Percentiles rank a stretch among this genome's conserved stretches.
These are phyloP conservation scores for Iphiclides podalirius DNA, from an alignment of 2,888 invertebrate genomes.

Conservation along the genomic window DNA sequence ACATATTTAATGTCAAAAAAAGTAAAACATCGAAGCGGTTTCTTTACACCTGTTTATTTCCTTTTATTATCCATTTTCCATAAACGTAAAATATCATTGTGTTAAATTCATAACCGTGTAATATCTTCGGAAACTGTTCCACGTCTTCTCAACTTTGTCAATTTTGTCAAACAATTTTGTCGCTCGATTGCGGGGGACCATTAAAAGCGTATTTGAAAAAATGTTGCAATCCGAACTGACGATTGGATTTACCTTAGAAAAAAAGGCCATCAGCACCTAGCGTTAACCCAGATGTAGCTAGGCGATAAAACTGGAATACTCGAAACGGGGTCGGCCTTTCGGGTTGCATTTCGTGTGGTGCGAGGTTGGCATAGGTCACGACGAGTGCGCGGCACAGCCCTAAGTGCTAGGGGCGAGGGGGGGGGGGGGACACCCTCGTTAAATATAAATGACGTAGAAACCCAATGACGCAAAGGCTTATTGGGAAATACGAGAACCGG, in stretches of 20 bases:
- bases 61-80: no score
- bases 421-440: background rate
- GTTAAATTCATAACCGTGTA: no score
- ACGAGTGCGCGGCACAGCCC: conserved; percentile 22
- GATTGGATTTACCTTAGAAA: background rate
- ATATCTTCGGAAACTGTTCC: no score
- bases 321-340: conserved; percentile 9
- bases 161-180: no score
- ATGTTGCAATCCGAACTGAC: no score
- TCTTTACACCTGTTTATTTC: no score
- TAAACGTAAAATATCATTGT: no score
- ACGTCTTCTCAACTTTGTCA: no score
- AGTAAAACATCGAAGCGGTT: no score
- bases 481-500: no score
- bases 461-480: conserved; percentile 18
- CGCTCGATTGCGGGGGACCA: background rate
- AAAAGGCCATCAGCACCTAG: background rate
- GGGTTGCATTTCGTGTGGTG: conserved; percentile 3
- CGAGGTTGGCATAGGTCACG: conserved; percentile 24
- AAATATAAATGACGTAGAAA: conserved; percentile 14
- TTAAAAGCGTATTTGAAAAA: background rate
- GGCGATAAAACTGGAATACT: conserved; percentile 1
- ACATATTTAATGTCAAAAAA: no score
- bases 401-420: background rate
- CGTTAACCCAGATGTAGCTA: background rate